Evolutionary conservation across 1,140 invertebrate species (phyloP), one percentile per base, ranked within the genome.

Genomic region (Lepidurus arcticus): DNA sequence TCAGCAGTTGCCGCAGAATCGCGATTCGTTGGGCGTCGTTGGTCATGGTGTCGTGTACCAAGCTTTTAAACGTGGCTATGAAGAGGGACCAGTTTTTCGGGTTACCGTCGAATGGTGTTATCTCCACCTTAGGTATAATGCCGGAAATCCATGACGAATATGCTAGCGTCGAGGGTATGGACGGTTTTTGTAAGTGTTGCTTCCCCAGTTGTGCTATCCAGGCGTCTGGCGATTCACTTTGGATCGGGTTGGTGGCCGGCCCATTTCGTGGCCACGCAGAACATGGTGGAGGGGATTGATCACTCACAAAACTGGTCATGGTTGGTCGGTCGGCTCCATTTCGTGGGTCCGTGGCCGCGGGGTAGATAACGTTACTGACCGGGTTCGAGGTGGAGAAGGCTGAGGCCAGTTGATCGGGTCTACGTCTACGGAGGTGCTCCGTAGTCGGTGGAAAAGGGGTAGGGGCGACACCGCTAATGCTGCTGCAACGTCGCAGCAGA

Each of bases 41-140:
- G 53, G 21, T 65, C 13, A 65, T 65, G 21, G 26, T 26, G 4
- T 3, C 53, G 53, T 78, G 77, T 10, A 73, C 65, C 21, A 78
- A 42, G 21, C 73, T 73, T 73, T 21, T n/a, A 42, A 78, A 78
- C n/a, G 47, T 65, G 42, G 65, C 65, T 21, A 78, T 78, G 47
- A 78, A 78, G 21, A 73, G 43, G 3, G 77, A 24, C 77, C 53
- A 78, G 5, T 73, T 78, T 24, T 73, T 47, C 0, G 77, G 53
- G 34, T 78, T 73, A 4, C 77, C 44, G 8, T 78, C 53, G n/a
- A 26, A 78, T 0, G 77, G 53, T 21, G 44, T 78, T 7, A 78
- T 10, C 9, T 78, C 77, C 7, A 78, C n/a, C 2, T 78, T 73
- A 2, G 77, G 53, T 8, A 78, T 26, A 26, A 26, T 26, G 26